These are phyloP conservation scores for Alethe diademata DNA, from an alignment of 2,113 vertebrate species.

Conservation along the genomic window DNA sequence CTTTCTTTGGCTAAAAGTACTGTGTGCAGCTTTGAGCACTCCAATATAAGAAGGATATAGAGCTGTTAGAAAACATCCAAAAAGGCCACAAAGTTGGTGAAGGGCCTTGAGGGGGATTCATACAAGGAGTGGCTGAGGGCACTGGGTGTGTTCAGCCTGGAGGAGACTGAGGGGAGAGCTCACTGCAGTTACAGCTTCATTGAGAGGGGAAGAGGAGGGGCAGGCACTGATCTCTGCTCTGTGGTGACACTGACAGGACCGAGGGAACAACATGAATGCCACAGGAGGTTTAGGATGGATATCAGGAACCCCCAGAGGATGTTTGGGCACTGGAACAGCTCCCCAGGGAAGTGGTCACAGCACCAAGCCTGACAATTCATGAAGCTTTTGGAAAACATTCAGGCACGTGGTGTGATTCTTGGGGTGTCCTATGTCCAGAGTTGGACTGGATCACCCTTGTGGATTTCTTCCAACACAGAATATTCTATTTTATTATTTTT, in stretches of 20 bases:
- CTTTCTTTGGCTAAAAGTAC: neutral
- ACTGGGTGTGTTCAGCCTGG: neutral
- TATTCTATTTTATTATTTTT: neutral
- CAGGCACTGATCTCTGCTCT: neutral
- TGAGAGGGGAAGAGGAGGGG: fast-evolving
- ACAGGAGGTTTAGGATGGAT: neutral
- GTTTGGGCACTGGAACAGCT: neutral
- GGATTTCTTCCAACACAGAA: neutral
- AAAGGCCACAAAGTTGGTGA: neutral
- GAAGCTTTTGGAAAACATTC: neutral
- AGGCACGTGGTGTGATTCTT: neutral
- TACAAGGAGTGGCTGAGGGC: neutral
- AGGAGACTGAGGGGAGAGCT: neutral
- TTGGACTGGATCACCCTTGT: neutral
- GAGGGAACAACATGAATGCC: neutral
- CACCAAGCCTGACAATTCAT: neutral
- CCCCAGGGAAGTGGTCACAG: neutral
- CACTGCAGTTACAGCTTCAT: fast-evolving
- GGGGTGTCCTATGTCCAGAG: too few relatives aligned
- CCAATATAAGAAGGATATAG: neutral
- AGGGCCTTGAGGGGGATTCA: neutral
- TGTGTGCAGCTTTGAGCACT: neutral
- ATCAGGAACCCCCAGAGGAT: too few relatives aligned
- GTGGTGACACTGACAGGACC: neutral
- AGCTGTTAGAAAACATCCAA: neutral